These are phyloP conservation scores for Chondrosia reniformis DNA, from an alignment of 37 sponge, comb jelly and placozoan genomes.

Conservation along the genomic window DNA sequence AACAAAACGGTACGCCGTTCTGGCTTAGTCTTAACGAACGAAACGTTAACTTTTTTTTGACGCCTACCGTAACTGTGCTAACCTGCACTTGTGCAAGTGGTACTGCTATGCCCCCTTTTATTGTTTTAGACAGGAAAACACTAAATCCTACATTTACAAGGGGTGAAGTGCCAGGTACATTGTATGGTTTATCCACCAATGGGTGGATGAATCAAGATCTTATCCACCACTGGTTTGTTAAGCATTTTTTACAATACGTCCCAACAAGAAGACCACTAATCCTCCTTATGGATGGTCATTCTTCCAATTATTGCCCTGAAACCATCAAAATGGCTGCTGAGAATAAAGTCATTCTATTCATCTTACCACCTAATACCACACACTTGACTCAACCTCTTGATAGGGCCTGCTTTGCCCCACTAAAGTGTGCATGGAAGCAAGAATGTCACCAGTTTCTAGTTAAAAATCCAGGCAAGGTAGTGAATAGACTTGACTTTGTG, in stretches of 20 bases:
- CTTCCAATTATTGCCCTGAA: slow-evolving; percentile 5
- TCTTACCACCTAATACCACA: slow-evolving; percentile 29
- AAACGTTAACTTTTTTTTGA: too few species aligned
- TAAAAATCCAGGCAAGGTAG: slow-evolving; percentile 20
- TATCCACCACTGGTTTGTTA: not conserved
- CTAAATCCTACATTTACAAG: not conserved
- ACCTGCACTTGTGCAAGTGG: slow-evolving; percentile 41
- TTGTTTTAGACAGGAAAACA: not conserved
- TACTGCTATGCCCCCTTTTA: slow-evolving; percentile 33
- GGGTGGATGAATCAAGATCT: slow-evolving; percentile 19
- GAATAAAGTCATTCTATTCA: not conserved
- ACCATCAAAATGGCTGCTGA: slow-evolving; percentile 22
- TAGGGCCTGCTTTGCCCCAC: not conserved
- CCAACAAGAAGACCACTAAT: slow-evolving; percentile 6
- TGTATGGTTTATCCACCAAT: not conserved
- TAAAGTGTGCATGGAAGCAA: slow-evolving; percentile 4
- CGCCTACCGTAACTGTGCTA: slow-evolving; percentile 39
- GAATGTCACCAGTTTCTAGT: slow-evolving; percentile 1
- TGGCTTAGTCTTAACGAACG: too few species aligned
- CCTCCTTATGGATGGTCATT: slow-evolving; percentile 26
- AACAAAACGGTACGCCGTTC: too few species aligned
- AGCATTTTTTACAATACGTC: slow-evolving; percentile 18
- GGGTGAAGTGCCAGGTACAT: slow-evolving; percentile 24
- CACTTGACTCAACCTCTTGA: slow-evolving; percentile 27
- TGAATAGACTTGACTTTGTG: slow-evolving; percentile 19